phyloP scores from a whole-genome alignment of 1,140 invertebrate species.

The Lordiphosa collinella region DNA sequence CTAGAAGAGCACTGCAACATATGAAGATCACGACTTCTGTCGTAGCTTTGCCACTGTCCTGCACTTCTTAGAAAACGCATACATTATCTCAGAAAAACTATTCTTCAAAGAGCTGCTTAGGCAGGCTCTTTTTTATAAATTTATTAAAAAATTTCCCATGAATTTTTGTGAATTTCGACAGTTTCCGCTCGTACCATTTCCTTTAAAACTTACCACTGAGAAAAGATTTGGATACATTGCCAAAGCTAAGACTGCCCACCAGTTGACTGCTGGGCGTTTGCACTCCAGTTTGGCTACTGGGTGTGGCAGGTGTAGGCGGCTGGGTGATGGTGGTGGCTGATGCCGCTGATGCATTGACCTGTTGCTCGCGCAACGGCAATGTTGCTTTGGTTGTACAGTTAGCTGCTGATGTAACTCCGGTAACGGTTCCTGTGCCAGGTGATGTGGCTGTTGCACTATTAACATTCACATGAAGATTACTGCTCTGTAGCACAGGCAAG shows the following conservation, averaged over 20 bases:
- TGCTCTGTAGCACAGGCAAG: conserved; percentile 60
- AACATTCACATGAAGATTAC: conserved; percentile 56
- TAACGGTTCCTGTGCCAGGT: conserved; percentile 7
- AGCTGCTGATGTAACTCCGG: conserved; percentile 31
- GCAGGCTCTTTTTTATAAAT: no score
- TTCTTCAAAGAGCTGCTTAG: no score
- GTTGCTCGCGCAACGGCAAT: conserved; percentile 39
- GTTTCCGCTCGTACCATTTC: no score
- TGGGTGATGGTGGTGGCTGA: conserved; percentile 24
- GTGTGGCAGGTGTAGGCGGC: conserved; percentile 3
- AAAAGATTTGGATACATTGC: conserved; percentile 74
- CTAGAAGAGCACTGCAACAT: no score
- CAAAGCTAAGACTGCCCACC: conserved; percentile 54
- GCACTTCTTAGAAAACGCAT: no score
- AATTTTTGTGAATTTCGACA: no score
- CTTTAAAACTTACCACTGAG: conserved; percentile 61
- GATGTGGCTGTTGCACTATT: conserved; percentile 18
- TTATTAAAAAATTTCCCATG: no score
- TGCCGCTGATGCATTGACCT: conserved; percentile 46
- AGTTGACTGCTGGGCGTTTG: conserved; percentile 31
- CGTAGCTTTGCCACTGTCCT: no score
- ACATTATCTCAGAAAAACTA: no score
- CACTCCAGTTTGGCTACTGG: neutral
- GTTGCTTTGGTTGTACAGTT: conserved; percentile 67
- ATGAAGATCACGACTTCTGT: no score